Conservation (phyloP, 1,140 invertebrate genomes). For the Trialeurodes vaporariorum region DNA sequence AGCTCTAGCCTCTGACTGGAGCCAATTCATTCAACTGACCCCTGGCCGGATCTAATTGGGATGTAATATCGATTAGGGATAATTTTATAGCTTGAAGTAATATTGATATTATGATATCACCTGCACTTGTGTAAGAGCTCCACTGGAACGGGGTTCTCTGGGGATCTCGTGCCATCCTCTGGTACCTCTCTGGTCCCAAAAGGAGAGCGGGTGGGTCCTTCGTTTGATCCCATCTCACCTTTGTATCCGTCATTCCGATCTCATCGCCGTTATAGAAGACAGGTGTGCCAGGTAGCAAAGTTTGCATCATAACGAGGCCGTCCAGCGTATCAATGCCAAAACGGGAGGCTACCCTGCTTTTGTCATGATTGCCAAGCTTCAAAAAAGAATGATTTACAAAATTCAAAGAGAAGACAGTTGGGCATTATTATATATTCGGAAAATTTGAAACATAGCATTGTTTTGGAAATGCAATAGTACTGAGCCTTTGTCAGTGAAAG, state of each 20-base stretch:
- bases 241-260: slow-evolving; percentile 57
- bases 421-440: background rate
- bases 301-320: slow-evolving; percentile 57
- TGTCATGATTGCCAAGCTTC: slow-evolving; percentile 65
- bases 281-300: slow-evolving; percentile 58
- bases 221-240: slow-evolving; percentile 42
- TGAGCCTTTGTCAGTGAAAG: background rate
- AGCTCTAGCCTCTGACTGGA: too few relatives aligned
- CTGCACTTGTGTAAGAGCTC: slow-evolving; percentile 45
- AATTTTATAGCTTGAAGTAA: background rate
- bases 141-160: slow-evolving; percentile 64
- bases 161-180: slow-evolving; percentile 45
- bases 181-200: slow-evolving; percentile 39
- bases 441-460: background rate
- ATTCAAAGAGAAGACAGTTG: background rate
- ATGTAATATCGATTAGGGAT: background rate
- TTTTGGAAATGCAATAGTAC: background rate
- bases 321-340: slow-evolving; percentile 50
- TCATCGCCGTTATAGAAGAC: slow-evolving; percentile 70
- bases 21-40: too few relatives aligned
- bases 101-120: slow-evolving; percentile 34
- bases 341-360: slow-evolving; percentile 47
- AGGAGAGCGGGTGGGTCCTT: slow-evolving; percentile 34
- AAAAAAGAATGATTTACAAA: background rate
- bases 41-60: background rate